These are phyloP conservation scores for Proterorhinus semilunaris DNA, from an alignment of 2,113 vertebrate genomes.

Conservation along the genomic window DNA sequence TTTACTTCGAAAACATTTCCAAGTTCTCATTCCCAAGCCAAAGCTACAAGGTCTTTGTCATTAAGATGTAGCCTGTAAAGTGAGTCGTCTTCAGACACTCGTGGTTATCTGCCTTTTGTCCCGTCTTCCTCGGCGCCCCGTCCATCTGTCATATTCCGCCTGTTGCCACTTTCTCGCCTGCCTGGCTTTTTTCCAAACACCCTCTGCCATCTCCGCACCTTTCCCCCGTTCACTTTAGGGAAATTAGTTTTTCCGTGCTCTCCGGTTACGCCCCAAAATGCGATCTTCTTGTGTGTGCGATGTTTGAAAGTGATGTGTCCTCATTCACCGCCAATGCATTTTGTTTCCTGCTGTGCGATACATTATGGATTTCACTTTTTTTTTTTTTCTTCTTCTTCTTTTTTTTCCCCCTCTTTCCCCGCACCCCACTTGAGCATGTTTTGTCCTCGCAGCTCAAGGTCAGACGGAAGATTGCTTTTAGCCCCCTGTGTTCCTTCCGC, in stretches of 20 bases:
- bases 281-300: conserved; percentile 1
- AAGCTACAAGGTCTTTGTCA: conserved; percentile 61
- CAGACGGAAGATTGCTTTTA: conserved; percentile 74
- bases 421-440: conserved; percentile 38
- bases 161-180: conserved; percentile 47
- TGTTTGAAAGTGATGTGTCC: conserved; percentile 55
- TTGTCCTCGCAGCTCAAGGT: conserved; percentile 71
- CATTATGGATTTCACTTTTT: conserved; percentile 71
- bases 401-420: too few relatives aligned
- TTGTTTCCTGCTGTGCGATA: conserved; percentile 62
- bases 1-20: too few relatives aligned
- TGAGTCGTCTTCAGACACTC: conserved; percentile 60
- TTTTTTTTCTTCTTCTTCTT: not conserved
- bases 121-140: conserved; percentile 37
- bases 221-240: conserved; percentile 36
- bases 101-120: conserved; percentile 40
- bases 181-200: conserved; percentile 31
- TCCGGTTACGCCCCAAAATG: conserved; percentile 23
- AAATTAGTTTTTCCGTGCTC: conserved; percentile 49
- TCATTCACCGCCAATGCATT: conserved; percentile 68
- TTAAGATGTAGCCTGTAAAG: conserved; percentile 65
- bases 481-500: conserved; percentile 63
- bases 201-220: conserved; percentile 17
- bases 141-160: conserved; percentile 65
- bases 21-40: not conserved